Evolutionary conservation across 37 sponge, comb jelly and placozoan species (phyloP).

Genomic region (Mnemiopsis leidyi): DNA sequence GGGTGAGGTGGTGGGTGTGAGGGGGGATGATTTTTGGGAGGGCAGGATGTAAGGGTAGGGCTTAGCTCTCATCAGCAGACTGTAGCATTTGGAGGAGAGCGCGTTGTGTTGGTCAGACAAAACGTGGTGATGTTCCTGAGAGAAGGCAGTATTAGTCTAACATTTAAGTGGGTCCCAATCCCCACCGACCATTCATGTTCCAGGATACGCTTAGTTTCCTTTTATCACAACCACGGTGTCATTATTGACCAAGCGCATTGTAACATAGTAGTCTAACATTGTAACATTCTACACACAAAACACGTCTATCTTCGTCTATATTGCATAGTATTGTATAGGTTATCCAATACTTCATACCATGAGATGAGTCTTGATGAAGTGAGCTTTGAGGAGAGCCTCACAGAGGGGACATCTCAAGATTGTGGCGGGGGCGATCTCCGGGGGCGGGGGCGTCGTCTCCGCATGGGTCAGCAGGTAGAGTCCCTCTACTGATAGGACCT

Average conservation of each 20-base stretch:
- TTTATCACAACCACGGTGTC: too few species aligned
- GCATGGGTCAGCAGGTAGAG: constrained; percentile 26
- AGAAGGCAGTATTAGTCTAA: background rate
- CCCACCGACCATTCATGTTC: too few species aligned
- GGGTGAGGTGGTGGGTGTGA: constrained; percentile 8
- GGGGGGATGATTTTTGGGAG: constrained; percentile 7
- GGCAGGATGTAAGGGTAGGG: constrained; percentile 11
- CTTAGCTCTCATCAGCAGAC: background rate
- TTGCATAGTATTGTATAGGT: too few species aligned
- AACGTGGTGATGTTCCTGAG: background rate
- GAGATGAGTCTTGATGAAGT: constrained; percentile 4
- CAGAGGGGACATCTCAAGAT: constrained; percentile 15
- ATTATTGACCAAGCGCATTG: too few species aligned
- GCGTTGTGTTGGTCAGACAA: background rate
- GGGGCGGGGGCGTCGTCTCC: background rate
- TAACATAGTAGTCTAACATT: too few species aligned
- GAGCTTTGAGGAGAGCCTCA: constrained; percentile 6
- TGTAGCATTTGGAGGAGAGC: constrained; percentile 1
- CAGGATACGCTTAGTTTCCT: too few species aligned
- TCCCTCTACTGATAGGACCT: constrained; percentile 10
- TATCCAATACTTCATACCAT: too few species aligned
- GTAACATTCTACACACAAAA: too few species aligned
- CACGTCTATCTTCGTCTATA: too few species aligned
- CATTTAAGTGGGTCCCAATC: too few species aligned
- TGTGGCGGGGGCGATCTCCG: background rate